Base-by-base conservation (phyloP, 2,113 vertebrate genomes). In the Lampris incognitus region DNA sequence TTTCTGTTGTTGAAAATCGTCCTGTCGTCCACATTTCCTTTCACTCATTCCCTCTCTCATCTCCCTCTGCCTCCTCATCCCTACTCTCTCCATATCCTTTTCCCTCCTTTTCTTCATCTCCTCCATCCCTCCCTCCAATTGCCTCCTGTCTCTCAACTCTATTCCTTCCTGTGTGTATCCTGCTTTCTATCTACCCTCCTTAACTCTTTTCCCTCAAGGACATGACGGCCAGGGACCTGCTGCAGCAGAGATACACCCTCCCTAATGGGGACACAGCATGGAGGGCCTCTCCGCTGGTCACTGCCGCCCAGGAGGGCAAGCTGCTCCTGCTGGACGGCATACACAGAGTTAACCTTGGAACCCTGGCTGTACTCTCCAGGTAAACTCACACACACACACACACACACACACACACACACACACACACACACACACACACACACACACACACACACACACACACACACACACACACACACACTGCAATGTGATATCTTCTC, bases 201-300 rank as follows among this genome's bases (percentile, higher is more conserved):
- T 6, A 13, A 36, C 39, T 1, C 9, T 51, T 13, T 36, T 36
- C 40, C 8, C n/a, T 67, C 6, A 65, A 99, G 98, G 98, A 99
- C 76, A 98, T 99, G 97, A 99, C 98, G 0, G 97, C 96, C 0
- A 93, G 98, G 72, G 98, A 99, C 77, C 91, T 99, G 13, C 94
- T 99, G 0, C 98, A 99, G 92, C 98, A 99, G 84, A 94, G 98
- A 39, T 99, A 95, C 84, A 99, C 97, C 0, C 95, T 98, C 64
- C 95, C 97, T 0, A 98, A 96, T 24, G 97, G 98, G 67, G 98
- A 99, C 93, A 99, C 98, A 1, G 96, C 97, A 8, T 99, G 98
- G 98, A 94, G 97, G 73, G 93, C 95, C 0, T 97, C 98, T 0
- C 96, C 98, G 0, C 94, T 99, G 9, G 95, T 99, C 72, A 96